These are phyloP conservation scores for Fissipunctia ypsillon DNA, from an alignment of 2,888 invertebrate genomes.

Conservation along the genomic window DNA sequence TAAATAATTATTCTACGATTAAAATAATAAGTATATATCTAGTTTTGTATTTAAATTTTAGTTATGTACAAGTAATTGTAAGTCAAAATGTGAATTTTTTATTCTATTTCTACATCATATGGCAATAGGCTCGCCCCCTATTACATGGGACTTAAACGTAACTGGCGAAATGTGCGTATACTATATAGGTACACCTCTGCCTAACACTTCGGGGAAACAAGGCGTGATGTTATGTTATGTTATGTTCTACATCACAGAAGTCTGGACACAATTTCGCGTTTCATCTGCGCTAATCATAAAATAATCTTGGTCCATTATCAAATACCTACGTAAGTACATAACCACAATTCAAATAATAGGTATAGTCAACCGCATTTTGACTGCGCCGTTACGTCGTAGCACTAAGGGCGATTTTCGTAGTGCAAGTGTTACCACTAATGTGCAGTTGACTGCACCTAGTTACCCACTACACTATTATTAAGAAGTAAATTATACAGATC, in stretches of 20 bases:
- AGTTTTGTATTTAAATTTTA: background rate
- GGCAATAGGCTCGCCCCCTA: too few relatives aligned
- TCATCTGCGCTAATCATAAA: background rate
- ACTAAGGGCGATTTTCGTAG: background rate
- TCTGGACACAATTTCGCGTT: background rate
- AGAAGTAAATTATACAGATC: background rate
- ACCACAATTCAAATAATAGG: background rate
- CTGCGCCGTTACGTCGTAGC: background rate
- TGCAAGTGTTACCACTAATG: background rate
- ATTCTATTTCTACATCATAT: background rate
- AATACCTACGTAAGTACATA: background rate
- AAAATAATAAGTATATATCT: conserved; percentile 1
- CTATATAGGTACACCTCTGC: too few relatives aligned
- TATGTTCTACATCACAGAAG: too few relatives aligned
- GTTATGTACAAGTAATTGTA: background rate
- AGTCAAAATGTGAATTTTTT: conserved; percentile 31
- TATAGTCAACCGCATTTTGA: background rate
- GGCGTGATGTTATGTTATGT: too few relatives aligned
- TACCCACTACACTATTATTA: too few relatives aligned
- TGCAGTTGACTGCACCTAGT: too few relatives aligned
- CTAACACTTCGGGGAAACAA: too few relatives aligned
- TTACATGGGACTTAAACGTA: too few relatives aligned
- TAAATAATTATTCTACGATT: conserved; percentile 9
- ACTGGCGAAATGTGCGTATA: too few relatives aligned
- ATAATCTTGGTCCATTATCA: background rate